Evolutionary conservation across 2,888 invertebrate species (phyloP).

Genomic region (Diaphora mendica): DNA sequence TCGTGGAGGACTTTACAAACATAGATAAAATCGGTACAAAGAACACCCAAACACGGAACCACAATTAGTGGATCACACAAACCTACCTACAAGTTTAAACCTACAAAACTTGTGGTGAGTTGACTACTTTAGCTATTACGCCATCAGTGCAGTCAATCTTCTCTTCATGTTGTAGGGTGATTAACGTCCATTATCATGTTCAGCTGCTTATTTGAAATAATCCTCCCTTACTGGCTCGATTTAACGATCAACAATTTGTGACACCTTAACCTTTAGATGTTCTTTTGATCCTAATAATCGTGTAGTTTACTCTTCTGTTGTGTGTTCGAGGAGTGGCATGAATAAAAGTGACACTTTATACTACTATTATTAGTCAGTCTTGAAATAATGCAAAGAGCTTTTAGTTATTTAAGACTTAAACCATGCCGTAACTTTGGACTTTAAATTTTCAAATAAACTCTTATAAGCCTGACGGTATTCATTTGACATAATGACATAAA

Average conservation of each 20-base stretch:
- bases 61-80: too few relatives aligned
- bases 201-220: not conserved
- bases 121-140: too few relatives aligned
- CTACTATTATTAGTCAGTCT: constrained; percentile 14
- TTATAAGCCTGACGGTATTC: constrained; percentile 96
- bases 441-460: constrained; percentile 88
- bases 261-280: not conserved
- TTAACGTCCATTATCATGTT: not conserved
- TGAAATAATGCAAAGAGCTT: constrained; percentile 2
- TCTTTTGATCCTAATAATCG: not conserved
- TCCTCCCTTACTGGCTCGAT: not conserved
- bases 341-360: not conserved
- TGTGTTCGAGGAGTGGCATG: not conserved
- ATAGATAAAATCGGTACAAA: too few relatives aligned
- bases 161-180: not conserved
- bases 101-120: too few relatives aligned
- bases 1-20: too few relatives aligned
- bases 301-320: not conserved
- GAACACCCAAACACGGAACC: too few relatives aligned
- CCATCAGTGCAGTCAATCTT: too few relatives aligned
- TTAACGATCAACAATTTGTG: not conserved
- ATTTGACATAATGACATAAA: constrained; percentile 97
- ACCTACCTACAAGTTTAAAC: too few relatives aligned
- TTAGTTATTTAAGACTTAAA: not conserved
- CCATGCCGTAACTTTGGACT: constrained; percentile 31